Evolutionary conservation across 2,888 invertebrate species (phyloP), one percentile per base, ranked within the genome.

Genomic region (Oligia strigilis): DNA sequence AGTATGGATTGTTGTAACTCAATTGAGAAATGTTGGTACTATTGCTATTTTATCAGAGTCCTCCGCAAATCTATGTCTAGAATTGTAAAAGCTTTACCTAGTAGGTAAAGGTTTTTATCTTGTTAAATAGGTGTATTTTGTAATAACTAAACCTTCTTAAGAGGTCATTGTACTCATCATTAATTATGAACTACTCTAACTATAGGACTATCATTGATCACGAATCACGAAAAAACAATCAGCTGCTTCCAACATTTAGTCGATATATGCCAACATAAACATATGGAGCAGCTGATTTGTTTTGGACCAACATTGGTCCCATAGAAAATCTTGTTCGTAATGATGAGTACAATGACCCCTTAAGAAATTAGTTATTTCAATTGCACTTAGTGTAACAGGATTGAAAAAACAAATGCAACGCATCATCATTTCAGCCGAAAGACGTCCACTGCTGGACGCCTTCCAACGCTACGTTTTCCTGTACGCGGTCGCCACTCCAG

Each of bases 1-100:
- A 17, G 23, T 46, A 72, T 67, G 43, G 17, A n/a, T 46, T 64
- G 14, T 43, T 49, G 23, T 62, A 64, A 83, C 40, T 72, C 66
- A 62, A 64, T 71, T 66, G 52, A 55, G 60, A 29, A 71, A 43
- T n/a, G 0, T 77, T n/a, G 49, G 8, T 71, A 14, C 46, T 69
- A 29, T 55, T 75, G 13, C 19, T n/a, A 5, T 14, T 14, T 55
- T 36, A 55, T 55, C 11, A 19, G 11, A 60, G 13, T 62, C 23
- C 70, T 36, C 14, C n/a, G 43, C 8, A 0, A 29, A 17, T 23
- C 8, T 58, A 9, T 55, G 2, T 8, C 23, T 23, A 13, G 13
- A 36, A 36, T 71, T 14, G 23, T 52, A 13, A 65, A 8, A 19
- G 11, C 36, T 2, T 1, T 19, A 40, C n/a, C 13, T n/a, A n/a